Evolutionary conservation across 2,113 vertebrate genomes (phyloP).

Genomic region (Ciconia maguari): DNA sequence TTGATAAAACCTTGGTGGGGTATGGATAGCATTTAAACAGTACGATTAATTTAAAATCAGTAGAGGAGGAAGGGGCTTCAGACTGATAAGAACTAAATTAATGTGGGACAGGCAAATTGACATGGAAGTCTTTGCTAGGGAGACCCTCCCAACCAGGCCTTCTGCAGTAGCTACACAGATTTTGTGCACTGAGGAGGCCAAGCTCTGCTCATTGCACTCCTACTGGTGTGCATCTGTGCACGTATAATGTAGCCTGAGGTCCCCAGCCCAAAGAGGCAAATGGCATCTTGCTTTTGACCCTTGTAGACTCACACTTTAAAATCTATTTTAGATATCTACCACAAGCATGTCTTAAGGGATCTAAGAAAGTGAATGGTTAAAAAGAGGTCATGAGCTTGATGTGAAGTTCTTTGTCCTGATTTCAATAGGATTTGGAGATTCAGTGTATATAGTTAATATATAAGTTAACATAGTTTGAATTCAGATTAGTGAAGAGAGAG

Average conservation of each 20-base stretch:
- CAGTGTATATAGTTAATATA: no score
- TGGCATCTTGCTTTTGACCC: not conserved
- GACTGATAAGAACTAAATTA: not conserved
- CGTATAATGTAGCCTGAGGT: not conserved
- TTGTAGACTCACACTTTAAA: not conserved
- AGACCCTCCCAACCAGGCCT: not conserved
- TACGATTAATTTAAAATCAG: not conserved
- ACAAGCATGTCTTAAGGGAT: not conserved
- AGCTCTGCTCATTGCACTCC: not conserved
- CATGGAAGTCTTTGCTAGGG: not conserved
- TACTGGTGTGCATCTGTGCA: not conserved
- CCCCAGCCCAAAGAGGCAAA: not conserved
- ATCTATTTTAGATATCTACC: not conserved
- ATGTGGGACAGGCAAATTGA: not conserved
- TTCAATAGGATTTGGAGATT: not conserved
- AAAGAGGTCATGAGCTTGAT: not conserved
- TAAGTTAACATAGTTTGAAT: not conserved
- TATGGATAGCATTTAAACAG: not conserved
- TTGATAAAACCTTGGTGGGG: not conserved
- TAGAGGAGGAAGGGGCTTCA: not conserved
- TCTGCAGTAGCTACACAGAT: not conserved
- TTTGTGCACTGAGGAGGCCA: not conserved
- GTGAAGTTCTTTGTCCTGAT: not conserved
- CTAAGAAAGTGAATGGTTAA: not conserved
- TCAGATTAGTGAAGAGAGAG: not conserved